Base-by-base conservation (phyloP, 2,113 vertebrate species). In the Emydura subglobosa region DNA sequence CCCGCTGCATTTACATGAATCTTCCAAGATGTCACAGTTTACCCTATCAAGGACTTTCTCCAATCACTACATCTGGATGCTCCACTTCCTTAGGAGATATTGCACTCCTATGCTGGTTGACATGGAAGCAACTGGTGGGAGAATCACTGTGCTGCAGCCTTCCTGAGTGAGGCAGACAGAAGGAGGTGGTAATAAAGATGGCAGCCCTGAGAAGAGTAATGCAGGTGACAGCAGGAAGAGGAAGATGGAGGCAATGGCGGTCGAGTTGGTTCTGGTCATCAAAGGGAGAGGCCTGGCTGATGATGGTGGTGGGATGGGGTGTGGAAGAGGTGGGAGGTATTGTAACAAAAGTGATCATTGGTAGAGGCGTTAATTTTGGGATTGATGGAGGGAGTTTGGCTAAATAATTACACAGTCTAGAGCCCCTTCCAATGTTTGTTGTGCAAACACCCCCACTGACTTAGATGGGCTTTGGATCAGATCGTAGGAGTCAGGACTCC, bases 11-110 rank as follows among this genome's bases (percentile, higher is more conserved):
- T 76, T 80, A 14, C 83, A 59, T 83, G 55, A 83, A 34, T 68
- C 17, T 68, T 68, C 17, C 17, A 68, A n/a, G 61, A 5, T 1
- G 0, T 82, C 91, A 5, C 49, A 57, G 82, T 68, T 91, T 57
- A 87, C 53, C 85, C 2, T 86, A 29, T 8, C 87, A 57, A 25
- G 85, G 44, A 1, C 61, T 78, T 94, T 39, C 49, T 92, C 78
- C 83, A 89, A 81, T 87, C 44, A 86, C 61, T 68, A 21, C 87
- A 94, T 44, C 86, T 93, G 90, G 93, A 74, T 78, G 89, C 90
- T 81, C 49, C 34, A 10, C 76, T 59, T 81, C 49, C 78, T 61
- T 83, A 39, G 90, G 88, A 95, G 90, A 86, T 95, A 78, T 86
- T 86, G 90, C 53, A 44, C 31, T n/a, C 61, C 34, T 68, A 16